Conservation (phyloP, 2,888 invertebrate genomes). For the Horisme vitalbata region DNA sequence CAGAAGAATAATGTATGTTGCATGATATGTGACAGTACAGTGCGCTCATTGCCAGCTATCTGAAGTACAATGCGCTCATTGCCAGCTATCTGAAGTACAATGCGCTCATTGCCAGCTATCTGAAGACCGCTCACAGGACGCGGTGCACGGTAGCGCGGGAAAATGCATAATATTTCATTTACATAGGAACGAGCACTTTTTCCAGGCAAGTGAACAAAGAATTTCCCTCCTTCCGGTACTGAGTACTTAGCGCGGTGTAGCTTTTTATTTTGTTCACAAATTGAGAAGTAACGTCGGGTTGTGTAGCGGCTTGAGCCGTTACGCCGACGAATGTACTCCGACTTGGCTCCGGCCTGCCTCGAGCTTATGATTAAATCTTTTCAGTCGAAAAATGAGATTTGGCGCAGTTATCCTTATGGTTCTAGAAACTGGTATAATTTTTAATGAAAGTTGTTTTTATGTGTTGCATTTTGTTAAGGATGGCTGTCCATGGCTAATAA, state of each 20-base stretch:
- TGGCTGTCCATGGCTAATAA: no score
- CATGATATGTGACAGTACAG: no score
- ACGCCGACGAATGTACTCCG: not conserved
- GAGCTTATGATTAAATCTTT: slow-evolving; percentile 5
- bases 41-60: no score
- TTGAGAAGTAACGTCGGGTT: not conserved
- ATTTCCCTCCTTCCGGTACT: slow-evolving; percentile 2
- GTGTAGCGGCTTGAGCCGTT: not conserved
- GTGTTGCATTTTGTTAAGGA: not conserved
- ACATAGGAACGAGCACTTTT: not conserved
- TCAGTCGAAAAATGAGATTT: slow-evolving; percentile 8
- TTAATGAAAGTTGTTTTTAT: not conserved
- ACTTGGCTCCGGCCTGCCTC: slow-evolving; percentile 7
- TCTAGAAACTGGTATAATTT: not conserved
- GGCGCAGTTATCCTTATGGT: slow-evolving; percentile 5
- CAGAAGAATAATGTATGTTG: no score
- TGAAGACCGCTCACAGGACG: no score
- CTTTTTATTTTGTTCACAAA: slow-evolving; percentile 5
- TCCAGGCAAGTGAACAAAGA: slow-evolving; percentile 4
- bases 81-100: no score
- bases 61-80: no score
- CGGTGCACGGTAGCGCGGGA: not conserved
- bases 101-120: no score
- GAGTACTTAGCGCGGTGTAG: no score
- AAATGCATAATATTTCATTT: not conserved